Conservation (phyloP, 2,797 vertebrate genomes). For the Apogon talboti region DNA sequence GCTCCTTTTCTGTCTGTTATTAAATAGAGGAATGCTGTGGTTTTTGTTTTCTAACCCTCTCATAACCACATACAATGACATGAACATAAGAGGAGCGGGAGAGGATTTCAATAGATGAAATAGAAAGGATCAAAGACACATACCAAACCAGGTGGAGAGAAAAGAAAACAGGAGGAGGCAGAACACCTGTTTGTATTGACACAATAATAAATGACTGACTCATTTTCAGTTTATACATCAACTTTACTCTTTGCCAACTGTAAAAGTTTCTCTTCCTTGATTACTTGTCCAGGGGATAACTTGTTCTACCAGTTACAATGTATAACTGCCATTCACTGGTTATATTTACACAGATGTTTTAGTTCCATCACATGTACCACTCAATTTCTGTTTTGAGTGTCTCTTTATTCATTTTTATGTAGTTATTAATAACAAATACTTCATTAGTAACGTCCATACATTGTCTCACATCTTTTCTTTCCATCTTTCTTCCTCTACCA, state of each 20-base stretch:
- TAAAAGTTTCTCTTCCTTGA: background rate
- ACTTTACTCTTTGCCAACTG: constrained; percentile 8
- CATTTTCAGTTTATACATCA: constrained; percentile 50
- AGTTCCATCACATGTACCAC: constrained; percentile 1
- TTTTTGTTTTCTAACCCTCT: constrained; percentile 10
- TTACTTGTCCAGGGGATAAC: constrained; percentile 17
- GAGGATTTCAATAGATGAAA: background rate
- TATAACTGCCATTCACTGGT: constrained; percentile 20
- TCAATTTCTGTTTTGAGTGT: background rate
- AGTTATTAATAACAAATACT: background rate
- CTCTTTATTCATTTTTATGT: background rate
- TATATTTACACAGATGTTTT: constrained; percentile 11
- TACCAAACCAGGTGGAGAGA: constrained; percentile 21
- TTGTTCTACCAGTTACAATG: constrained; percentile 49
- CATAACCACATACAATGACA: background rate
- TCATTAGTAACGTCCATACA: background rate
- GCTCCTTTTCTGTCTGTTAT: background rate
- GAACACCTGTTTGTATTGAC: constrained; percentile 53
- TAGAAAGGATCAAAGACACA: constrained; percentile 24
- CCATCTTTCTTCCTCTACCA: constrained; percentile 48
- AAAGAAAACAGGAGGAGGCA: background rate
- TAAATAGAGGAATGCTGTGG: background rate
- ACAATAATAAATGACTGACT: constrained; percentile 41
- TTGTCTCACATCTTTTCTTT: background rate
- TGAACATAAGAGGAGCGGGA: background rate